Evolutionary conservation across 2,113 vertebrate species (phyloP), one percentile per base, ranked within the genome.

Genomic region (Cranoglanis bouderius): DNA sequence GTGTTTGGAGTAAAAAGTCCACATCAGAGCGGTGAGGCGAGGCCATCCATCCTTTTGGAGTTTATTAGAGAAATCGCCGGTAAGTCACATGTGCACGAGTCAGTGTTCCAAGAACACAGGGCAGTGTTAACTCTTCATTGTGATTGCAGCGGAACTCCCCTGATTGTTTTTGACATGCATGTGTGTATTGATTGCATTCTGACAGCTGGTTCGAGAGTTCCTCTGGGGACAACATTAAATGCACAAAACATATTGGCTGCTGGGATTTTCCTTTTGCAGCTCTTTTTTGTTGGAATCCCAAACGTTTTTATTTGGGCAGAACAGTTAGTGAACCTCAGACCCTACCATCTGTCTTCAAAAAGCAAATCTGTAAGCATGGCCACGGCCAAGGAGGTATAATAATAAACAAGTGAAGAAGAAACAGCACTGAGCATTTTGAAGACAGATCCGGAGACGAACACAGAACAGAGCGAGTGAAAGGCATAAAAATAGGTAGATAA

Each of bases 361-460:
- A 82, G 57, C 51, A 78, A 87, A 67, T 84, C 51, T 78, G 85
- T 38, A 82, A 84, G 74, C 59, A 46, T 61, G 19, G 32, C 86
- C 43, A 35, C 10, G 40, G 75, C 85, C 63, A 75, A 26, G 10
- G 59, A 88, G 85, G 87, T 83, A 89, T 72, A 49, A 53, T 85
- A 85, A 85, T 85, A 85, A 91, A 89, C 85, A 87, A 91, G 84
- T 86, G 74, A 67, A 82, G 75, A 77, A 85, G 59, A 84, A 86
- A 80, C 57, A 40, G 46, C 84, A 65, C 24, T 3, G 49, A 16
- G 4, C 75, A 51, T 43, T 43, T 49, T 26, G 63, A 86, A 88
- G 84, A 84, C 35, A 16, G 77, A 80, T 82, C 55, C 19, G 5
- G 72, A 51, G 84, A 90, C 63, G 38, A 10, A 49, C 24, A 59